phyloP scores from a whole-genome alignment of 2,113 vertebrate genomes.

The Sigmodon hispidus region DNA sequence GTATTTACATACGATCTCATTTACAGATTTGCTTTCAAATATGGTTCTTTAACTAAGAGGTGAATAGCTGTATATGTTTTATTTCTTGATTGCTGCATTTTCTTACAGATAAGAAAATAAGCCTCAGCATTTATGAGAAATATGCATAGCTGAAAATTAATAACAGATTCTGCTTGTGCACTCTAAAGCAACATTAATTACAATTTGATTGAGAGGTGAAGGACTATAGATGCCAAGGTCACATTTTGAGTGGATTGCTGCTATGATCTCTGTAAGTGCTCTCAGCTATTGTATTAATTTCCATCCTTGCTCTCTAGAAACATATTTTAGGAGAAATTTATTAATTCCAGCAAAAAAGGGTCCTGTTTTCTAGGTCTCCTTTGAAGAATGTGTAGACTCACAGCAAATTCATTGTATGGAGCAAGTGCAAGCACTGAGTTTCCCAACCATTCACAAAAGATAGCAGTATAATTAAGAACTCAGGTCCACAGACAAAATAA shows the following conservation, averaged over 20 bases:
- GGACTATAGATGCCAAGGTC: not conserved
- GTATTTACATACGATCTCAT: not conserved
- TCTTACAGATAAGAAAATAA: not conserved
- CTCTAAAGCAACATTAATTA: constrained; percentile 8
- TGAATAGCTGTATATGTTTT: not conserved
- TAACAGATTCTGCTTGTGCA: not conserved
- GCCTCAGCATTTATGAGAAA: not conserved
- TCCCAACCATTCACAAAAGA: not conserved
- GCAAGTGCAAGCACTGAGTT: not conserved
- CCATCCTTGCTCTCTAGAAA: not conserved
- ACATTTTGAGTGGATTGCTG: not conserved
- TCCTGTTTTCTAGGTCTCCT: not conserved
- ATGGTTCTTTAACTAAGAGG: not conserved
- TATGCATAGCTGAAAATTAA: constrained; percentile 1
- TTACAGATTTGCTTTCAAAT: constrained; percentile 23
- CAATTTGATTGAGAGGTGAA: not conserved
- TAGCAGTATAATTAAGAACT: not conserved
- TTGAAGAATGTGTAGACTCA: not conserved
- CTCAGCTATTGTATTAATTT: not conserved
- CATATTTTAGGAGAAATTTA: not conserved
- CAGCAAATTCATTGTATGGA: not conserved
- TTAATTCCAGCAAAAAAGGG: not conserved
- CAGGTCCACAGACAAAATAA: fast-evolving
- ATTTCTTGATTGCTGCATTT: constrained; percentile 47
- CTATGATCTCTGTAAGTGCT: not conserved